A percentile compares a stretch with the other conserved stretches of the same genome.
These are phyloP conservation scores for Sarcophaga peregrina DNA, from an alignment of 1,140 invertebrate genomes.

Conservation along the genomic window DNA sequence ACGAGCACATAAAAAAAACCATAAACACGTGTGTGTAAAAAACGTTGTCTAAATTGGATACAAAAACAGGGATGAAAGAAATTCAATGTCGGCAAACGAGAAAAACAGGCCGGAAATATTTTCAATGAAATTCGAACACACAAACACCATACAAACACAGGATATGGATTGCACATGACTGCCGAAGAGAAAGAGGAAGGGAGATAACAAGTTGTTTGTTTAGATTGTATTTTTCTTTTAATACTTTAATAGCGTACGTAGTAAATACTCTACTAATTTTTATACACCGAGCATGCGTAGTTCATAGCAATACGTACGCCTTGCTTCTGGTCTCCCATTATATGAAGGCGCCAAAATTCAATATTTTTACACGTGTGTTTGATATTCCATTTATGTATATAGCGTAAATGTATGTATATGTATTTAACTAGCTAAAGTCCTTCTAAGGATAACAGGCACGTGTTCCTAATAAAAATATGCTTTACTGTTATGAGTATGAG, in stretches of 20 bases:
- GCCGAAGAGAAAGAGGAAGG: no score
- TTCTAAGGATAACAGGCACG: neutral
- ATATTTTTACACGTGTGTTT: constrained; percentile 23
- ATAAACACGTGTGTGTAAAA: neutral
- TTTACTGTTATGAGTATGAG: neutral
- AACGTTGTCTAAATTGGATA: neutral
- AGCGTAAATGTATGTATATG: neutral
- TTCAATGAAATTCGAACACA: neutral
- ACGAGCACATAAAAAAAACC: neutral
- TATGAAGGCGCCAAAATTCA: constrained; percentile 21
- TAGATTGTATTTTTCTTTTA: no score
- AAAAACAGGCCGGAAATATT: neutral
- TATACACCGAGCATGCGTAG: constrained; percentile 1
- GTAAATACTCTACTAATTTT: neutral
- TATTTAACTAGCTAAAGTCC: neutral
- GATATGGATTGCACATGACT: neutral
- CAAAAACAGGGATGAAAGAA: neutral
- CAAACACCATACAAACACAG: neutral
- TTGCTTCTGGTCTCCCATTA: neutral
- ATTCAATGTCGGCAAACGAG: neutral
- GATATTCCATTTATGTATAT: neutral
- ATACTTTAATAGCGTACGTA: no score
- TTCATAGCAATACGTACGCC: neutral
- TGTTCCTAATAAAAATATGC: neutral
- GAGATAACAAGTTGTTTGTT: no score